Evolutionary conservation across 2,113 vertebrate genomes (phyloP).

Genomic region (Bubo scandiacus): DNA sequence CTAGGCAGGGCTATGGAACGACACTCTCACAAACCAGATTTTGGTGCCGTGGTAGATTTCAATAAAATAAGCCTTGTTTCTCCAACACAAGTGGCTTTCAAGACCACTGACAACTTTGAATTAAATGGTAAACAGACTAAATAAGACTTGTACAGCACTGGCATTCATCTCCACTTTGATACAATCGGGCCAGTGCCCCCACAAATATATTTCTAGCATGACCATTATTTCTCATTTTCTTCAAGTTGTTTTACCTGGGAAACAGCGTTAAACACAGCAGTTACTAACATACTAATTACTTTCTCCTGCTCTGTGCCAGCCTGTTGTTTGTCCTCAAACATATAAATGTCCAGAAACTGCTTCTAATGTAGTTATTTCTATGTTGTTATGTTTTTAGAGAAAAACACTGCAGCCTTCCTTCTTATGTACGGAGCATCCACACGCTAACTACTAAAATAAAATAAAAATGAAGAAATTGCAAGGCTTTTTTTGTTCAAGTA

Average conservation of each 20-base stretch:
- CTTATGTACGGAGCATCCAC: not conserved
- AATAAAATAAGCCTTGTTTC: conserved; percentile 43
- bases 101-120: conserved; percentile 47
- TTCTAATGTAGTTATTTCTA: not conserved
- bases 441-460: not conserved
- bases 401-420: not conserved
- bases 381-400: not conserved
- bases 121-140: conserved; percentile 47
- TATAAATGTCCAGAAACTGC: not conserved
- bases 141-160: not conserved
- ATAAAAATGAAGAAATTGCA: not conserved
- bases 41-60: not conserved
- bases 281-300: not conserved
- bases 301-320: not conserved
- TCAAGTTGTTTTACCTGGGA: conserved; percentile 10
- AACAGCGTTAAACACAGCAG: not conserved
- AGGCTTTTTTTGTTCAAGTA: not conserved
- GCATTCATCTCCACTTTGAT: not conserved
- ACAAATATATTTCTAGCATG: not conserved
- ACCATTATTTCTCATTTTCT: not conserved
- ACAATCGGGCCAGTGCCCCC: conserved; percentile 4
- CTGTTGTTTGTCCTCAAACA: not conserved
- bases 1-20: conserved; percentile 1
- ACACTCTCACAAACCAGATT: conserved; percentile 21
- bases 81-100: conserved; percentile 28